phyloP scores from a whole-genome alignment of 2,888 invertebrate genomes.

The Microplitis deprimator region DNA sequence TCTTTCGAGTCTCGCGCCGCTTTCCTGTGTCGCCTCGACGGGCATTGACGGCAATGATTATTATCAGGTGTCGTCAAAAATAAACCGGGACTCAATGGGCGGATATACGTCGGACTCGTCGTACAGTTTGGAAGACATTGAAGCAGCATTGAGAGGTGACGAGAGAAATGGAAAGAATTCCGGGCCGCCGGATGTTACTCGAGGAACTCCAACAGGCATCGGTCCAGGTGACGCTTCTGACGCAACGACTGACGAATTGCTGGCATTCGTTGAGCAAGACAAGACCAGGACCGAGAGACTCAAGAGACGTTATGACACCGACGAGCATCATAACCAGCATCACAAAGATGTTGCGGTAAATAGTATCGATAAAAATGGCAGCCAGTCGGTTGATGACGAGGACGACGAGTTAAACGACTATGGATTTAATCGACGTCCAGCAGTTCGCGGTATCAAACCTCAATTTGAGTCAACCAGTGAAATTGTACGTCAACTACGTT shows the following conservation, averaged over 20 bases:
- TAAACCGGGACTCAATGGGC: slow-evolving; percentile 74
- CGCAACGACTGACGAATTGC: slow-evolving; percentile 80
- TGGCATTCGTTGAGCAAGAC: slow-evolving; percentile 88
- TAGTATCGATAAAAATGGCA: slow-evolving; percentile 24
- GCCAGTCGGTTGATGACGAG: slow-evolving; percentile 81
- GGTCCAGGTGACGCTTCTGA: slow-evolving; percentile 59
- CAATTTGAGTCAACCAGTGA: slow-evolving; percentile 86
- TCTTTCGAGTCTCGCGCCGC: slow-evolving; percentile 83
- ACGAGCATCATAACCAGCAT: slow-evolving; percentile 48
- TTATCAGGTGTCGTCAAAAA: slow-evolving; percentile 74
- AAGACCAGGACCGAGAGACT: slow-evolving; percentile 87
- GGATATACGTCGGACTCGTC: slow-evolving; percentile 79
- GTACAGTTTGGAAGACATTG: slow-evolving; percentile 79
- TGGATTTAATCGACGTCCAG: slow-evolving; percentile 90
- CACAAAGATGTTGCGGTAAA: slow-evolving; percentile 29
- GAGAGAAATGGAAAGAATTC: slow-evolving; percentile 71
- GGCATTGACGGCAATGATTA: slow-evolving; percentile 76
- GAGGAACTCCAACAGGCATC: slow-evolving; percentile 78
- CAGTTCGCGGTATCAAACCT: slow-evolving; percentile 91
- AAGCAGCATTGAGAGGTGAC: slow-evolving; percentile 75
- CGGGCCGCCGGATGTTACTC: slow-evolving; percentile 83
- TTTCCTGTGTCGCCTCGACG: slow-evolving; percentile 81
- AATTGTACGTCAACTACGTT: slow-evolving; percentile 86
- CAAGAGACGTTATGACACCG: slow-evolving; percentile 77
- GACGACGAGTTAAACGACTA: slow-evolving; percentile 95